Evolutionary conservation across 2,888 invertebrate genomes (phyloP), one percentile per base, ranked within the genome.

Genomic region (Tenodera sinensis): DNA sequence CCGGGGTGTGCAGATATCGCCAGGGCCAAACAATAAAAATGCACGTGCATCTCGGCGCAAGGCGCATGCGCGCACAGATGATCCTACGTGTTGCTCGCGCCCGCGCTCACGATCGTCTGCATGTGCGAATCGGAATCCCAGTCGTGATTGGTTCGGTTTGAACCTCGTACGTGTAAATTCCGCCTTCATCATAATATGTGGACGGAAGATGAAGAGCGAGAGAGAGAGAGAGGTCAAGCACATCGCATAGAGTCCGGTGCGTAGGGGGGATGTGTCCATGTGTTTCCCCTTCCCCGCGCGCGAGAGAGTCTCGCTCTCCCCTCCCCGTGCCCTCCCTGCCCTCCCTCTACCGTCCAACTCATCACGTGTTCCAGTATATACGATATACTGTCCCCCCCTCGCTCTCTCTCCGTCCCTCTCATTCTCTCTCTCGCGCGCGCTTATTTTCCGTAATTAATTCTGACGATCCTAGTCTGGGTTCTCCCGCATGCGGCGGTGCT

Each of bases 371-470:
- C 54, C 54, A 71, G 54, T 71, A 71, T 71, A 71, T 71, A 71
- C 54, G 54, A 71, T 71, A 71, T 71, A 71, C 54, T 71, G 54
- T 30, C 30, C 30, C 20, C 54, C 54, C 25, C 54, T 28, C n/a
- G n/a, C n/a, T n/a, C 82, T 83, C 87, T 87, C 87, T 85, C 71
- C 83, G 87, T 47, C 54, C 71, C 88, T 47, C 85, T 86, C 89
- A 87, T 89, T 87, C 88, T 89, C 88, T 88, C 88, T 86, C 90
- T 83, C 82, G 83, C 86, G 87, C 90, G 89, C 90, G 88, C 88
- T 89, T 90, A 88, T 90, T 89, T 89, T 90, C 89, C 90, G 90
- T 90, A 90, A 90, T 90, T 90, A 90, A 90, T 90, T 90, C 90
- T 81, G 87, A 89, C 89, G 89, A 88, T 88, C 54, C 82, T 25